These are phyloP conservation scores for Hucho hucho DNA, from an alignment of 2,113 vertebrate species.

Conservation along the genomic window DNA sequence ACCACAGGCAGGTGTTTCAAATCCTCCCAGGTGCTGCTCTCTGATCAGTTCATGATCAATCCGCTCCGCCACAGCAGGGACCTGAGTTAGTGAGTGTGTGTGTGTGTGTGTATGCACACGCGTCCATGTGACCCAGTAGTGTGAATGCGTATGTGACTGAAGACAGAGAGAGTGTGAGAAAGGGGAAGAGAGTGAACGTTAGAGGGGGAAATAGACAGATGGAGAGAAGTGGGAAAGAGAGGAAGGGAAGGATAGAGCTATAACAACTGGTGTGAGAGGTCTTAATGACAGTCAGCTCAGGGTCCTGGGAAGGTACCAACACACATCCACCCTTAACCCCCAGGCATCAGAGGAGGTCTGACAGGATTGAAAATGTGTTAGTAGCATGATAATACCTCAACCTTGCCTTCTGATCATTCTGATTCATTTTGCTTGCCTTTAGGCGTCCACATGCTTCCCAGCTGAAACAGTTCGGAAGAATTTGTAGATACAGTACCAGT, in stretches of 20 bases:
- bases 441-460: no score
- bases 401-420: no score
- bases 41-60: constrained; percentile 65
- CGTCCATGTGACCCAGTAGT: neutral
- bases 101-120: neutral
- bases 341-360: neutral
- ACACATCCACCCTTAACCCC: constrained; percentile 29
- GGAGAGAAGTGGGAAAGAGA: neutral
- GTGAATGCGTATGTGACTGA: neutral
- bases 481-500: no score
- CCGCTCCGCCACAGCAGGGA: constrained; percentile 56
- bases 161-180: neutral
- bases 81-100: constrained; percentile 2
- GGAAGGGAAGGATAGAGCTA: neutral
- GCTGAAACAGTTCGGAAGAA: no score
- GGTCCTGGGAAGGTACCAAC: neutral
- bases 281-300: neutral
- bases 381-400: no score
- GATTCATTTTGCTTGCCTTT: no score
- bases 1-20: constrained; percentile 55
- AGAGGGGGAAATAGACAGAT: neutral
- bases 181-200: neutral
- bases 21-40: constrained; percentile 51
- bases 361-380: no score
- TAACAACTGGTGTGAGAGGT: neutral